A percentile compares a stretch with the other conserved stretches of the same genome.
Evolutionary conservation across 2,113 vertebrate species (phyloP).

Genomic region (Crotalus helleri): DNA sequence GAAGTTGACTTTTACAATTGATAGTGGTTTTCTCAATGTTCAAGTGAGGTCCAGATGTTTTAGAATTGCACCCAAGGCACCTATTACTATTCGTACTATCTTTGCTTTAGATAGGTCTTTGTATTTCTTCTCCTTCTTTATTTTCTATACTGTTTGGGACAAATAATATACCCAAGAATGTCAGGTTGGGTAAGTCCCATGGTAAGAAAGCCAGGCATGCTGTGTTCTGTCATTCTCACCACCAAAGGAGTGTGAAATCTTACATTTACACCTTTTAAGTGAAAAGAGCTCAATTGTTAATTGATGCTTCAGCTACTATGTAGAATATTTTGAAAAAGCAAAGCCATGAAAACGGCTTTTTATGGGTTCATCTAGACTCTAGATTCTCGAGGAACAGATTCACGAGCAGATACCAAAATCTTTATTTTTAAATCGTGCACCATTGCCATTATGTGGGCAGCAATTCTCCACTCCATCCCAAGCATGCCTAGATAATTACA

Average conservation of each 20-base stretch:
- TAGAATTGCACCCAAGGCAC: neutral
- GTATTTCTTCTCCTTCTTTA: neutral
- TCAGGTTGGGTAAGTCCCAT: neutral
- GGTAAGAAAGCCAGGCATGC: neutral
- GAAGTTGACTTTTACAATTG: neutral
- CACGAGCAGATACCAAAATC: neutral
- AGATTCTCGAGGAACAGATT: neutral
- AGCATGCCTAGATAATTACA: neutral
- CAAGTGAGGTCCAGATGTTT: neutral
- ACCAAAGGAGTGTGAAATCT: neutral
- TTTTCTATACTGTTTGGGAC: neutral
- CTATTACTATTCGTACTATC: neutral
- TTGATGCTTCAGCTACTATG: neutral
- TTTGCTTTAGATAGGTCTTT: neutral
- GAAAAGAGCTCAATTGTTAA: neutral
- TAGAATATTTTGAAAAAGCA: slow-evolving; percentile 8
- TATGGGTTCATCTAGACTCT: neutral
- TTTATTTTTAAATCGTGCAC: neutral
- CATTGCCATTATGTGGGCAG: neutral
- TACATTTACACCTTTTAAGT: neutral
- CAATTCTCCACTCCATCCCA: neutral
- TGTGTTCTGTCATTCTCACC: neutral
- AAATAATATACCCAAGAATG: neutral
- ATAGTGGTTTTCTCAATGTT: neutral
- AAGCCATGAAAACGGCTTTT: neutral